Conservation (phyloP, 2,113 vertebrate species). For the Prolemur simus region DNA sequence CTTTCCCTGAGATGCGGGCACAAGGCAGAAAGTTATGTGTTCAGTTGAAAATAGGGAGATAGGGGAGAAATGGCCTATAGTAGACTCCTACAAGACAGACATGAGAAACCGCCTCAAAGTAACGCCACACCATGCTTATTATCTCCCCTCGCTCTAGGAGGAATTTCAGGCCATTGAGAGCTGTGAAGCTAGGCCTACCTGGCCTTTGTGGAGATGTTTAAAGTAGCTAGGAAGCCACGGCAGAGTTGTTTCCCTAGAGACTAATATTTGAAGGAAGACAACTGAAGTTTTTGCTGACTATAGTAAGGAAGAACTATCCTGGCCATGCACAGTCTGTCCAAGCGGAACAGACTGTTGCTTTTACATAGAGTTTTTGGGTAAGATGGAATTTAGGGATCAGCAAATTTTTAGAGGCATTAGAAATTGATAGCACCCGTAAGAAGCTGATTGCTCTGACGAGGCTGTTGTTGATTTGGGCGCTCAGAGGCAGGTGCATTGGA, state of each 20-base stretch:
- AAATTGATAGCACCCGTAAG: not conserved
- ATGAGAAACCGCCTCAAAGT: not conserved
- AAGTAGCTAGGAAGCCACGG: not conserved
- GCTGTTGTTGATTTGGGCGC: not conserved
- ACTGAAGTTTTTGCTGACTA: not conserved
- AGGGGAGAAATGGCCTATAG: not conserved
- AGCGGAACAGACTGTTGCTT: not conserved
- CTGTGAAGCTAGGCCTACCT: not conserved
- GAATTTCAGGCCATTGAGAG: not conserved
- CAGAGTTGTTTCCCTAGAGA: not conserved
- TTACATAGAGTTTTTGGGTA: not conserved
- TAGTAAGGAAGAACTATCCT: not conserved
- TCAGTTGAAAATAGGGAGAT: not conserved
- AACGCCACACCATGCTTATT: too few relatives aligned
- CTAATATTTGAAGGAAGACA: not conserved
- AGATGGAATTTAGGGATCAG: not conserved
- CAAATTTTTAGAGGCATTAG: not conserved
- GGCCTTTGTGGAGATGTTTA: not conserved
- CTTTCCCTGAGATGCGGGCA: not conserved
- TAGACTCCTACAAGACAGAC: not conserved
- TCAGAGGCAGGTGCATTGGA: not conserved
- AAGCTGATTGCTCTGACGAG: not conserved
- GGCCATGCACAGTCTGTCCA: not conserved
- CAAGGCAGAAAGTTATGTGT: constrained; percentile 6
- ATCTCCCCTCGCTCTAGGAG: not conserved